Evolutionary conservation across 2,797 vertebrate species (phyloP).

Genomic region (Brachymystax lenok): DNA sequence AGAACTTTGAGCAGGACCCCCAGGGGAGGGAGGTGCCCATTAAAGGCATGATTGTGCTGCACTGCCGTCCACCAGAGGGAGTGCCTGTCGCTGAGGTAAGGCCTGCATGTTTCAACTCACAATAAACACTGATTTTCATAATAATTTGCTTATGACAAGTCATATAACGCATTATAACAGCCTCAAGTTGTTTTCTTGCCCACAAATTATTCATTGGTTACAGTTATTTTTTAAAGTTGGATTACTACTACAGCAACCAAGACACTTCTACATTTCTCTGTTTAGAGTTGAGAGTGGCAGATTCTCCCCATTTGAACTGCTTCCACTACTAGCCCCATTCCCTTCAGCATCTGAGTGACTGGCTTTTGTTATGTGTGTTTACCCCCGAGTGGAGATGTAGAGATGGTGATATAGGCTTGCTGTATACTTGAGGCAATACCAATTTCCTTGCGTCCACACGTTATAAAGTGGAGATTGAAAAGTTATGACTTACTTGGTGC

Average conservation of each 20-base stretch:
- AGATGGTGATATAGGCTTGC: neutral
- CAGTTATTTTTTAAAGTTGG: no score
- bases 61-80: constrained; percentile 97
- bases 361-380: constrained; percentile 3
- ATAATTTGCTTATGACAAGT: no score
- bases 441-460: constrained; percentile 2
- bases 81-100: constrained; percentile 94
- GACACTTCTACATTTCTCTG: no score
- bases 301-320: constrained; percentile 2
- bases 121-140: neutral
- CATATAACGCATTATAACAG: no score
- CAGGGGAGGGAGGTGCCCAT: constrained; percentile 95
- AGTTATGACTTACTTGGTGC: constrained; percentile 51
- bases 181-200: no score
- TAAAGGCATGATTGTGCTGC: constrained; percentile 95
- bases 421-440: constrained; percentile 15
- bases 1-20: constrained; percentile 98
- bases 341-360: neutral
- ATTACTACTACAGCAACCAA: no score
- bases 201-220: no score
- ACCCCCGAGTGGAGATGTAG: constrained; percentile 5
- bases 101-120: constrained; percentile 52
- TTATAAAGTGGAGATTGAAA: constrained; percentile 30
- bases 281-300: neutral
- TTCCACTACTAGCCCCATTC: constrained; percentile 7